Evolutionary conservation across 1,140 invertebrate species (phyloP).

Genomic region (Macrobrachium nipponense): DNA sequence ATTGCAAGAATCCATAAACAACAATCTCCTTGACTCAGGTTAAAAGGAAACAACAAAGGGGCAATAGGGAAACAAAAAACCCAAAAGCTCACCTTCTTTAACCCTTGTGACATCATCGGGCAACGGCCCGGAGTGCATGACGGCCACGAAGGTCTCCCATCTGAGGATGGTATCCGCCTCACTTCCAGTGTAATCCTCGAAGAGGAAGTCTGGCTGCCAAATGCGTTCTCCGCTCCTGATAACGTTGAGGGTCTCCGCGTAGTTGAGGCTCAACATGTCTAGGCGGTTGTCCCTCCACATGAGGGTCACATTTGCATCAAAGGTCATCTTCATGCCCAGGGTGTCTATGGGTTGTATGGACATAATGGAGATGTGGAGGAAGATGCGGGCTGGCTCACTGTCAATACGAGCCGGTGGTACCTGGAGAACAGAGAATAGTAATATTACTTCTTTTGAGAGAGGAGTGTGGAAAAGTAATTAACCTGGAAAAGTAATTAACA

Average conservation of each 20-base stretch:
- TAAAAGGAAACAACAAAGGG: no score
- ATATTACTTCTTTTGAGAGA: not conserved
- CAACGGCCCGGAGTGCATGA: slow-evolving; percentile 55
- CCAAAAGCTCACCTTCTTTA: slow-evolving; percentile 50
- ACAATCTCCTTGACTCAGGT: not conserved
- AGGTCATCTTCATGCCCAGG: slow-evolving; percentile 42
- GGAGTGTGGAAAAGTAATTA: not conserved
- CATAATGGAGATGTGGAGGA: slow-evolving; percentile 44
- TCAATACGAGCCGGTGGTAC: slow-evolving; percentile 57
- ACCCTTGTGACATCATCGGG: slow-evolving; percentile 58
- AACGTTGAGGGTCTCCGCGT: slow-evolving; percentile 57
- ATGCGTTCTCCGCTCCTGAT: slow-evolving; percentile 44
- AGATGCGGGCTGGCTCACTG: slow-evolving; percentile 47
- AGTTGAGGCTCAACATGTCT: slow-evolving; percentile 61
- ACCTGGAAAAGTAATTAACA: not conserved
- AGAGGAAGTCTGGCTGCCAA: slow-evolving; percentile 51
- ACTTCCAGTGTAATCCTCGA: slow-evolving; percentile 54
- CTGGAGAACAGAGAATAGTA: not conserved
- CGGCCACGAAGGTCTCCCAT: slow-evolving; percentile 55
- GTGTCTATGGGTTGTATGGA: slow-evolving; percentile 60
- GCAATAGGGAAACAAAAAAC: no score
- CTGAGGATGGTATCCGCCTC: slow-evolving; percentile 45
- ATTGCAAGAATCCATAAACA: not conserved
- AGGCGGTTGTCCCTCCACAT: slow-evolving; percentile 56
- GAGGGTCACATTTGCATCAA: slow-evolving; percentile 42